Base-by-base conservation (phyloP, 2,888 invertebrate genomes). In the Leptopilina drosophilae region DNA sequence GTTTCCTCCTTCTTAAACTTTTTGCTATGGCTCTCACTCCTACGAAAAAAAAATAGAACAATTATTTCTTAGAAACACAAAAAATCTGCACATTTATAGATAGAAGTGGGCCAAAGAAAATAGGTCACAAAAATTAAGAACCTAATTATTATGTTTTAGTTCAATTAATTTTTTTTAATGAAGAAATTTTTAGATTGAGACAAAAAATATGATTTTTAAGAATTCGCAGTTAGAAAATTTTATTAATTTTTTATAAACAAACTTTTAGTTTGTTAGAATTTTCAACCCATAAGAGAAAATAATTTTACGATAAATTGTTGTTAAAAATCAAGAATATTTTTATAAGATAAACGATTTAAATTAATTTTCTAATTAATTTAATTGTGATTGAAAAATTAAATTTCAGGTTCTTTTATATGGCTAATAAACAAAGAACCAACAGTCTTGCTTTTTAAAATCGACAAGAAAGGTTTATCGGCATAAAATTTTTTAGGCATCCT, bases 381-480 rank as follows among this genome's bases (percentile, higher is more conserved):
- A 59, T 59, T 15, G 2, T 59, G 15, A 1, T 26, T 53, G 14
- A 69, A 26, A 49, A 73, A 9, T 73, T 56, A 73, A 69, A 53
- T 20, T 53, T 26, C 7, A 8, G 73, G 73, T 73, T 53, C 53
- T 73, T 33, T 33, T 26, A 73, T 49, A 9, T 14, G 73, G 33
- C n/a, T 33, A 33, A 73, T 49, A 73, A 73, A 73, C 5, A 73
- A 9, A n/a, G 73, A n/a, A 33, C 33, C 73, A 20, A 12, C 26
- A 73, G 26, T 33, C 8, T 73, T 56, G 14, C 53, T 73, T 12
- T 8, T 33, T 14, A 73, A 56, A 56, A 73, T n/a, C 20, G 53
- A 8, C 73, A 73, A 73, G 49, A 73, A 73, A 56, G 73, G 73
- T 53, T 73, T 73, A 56, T 73, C 73, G 56, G 33, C 56, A 56